Percentiles rank a stretch among this genome's conserved stretches.
Conservation (phyloP, 2,888 invertebrate genomes). For the Adineta ricciae region DNA sequence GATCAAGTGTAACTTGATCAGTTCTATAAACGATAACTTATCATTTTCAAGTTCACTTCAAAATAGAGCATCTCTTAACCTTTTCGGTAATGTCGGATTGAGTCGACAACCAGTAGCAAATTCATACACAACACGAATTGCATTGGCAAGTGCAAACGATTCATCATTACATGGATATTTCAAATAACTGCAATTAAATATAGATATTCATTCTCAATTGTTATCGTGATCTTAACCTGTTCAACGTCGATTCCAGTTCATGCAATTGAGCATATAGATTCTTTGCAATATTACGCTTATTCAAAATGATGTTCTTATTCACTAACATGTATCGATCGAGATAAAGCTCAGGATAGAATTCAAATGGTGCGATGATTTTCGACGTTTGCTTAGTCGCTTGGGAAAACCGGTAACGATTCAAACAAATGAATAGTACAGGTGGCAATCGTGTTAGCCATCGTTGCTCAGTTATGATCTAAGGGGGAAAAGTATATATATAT, state of each 20-base stretch:
- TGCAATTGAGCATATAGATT: slow-evolving; percentile 46
- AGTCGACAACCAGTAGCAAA: background rate
- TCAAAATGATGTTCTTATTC: slow-evolving; percentile 47
- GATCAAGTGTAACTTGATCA: background rate
- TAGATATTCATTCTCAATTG: background rate
- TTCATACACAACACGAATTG: slow-evolving; percentile 9
- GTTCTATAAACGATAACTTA: background rate
- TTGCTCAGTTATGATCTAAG: slow-evolving; percentile 15
- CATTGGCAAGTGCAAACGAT: slow-evolving; percentile 10
- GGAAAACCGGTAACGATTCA: slow-evolving; percentile 51
- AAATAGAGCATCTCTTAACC: background rate
- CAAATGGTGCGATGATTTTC: slow-evolving; percentile 52
- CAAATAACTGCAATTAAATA: background rate
- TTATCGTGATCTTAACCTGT: slow-evolving; percentile 41
- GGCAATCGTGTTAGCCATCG: slow-evolving; percentile 52
- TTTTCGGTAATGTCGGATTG: slow-evolving; percentile 16
- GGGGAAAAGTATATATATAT: slow-evolving; percentile 10
- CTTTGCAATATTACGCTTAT: slow-evolving; percentile 47
- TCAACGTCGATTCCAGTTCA: slow-evolving; percentile 43
- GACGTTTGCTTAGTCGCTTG: slow-evolving; percentile 46
- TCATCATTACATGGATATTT: slow-evolving; percentile 21
- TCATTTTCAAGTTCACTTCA: too few species aligned
- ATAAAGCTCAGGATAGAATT: slow-evolving; percentile 51
- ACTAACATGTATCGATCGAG: slow-evolving; percentile 52
- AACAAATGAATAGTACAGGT: slow-evolving; percentile 50